phyloP scores from a whole-genome alignment of 2,797 vertebrate genomes.

The Tinamus major region DNA sequence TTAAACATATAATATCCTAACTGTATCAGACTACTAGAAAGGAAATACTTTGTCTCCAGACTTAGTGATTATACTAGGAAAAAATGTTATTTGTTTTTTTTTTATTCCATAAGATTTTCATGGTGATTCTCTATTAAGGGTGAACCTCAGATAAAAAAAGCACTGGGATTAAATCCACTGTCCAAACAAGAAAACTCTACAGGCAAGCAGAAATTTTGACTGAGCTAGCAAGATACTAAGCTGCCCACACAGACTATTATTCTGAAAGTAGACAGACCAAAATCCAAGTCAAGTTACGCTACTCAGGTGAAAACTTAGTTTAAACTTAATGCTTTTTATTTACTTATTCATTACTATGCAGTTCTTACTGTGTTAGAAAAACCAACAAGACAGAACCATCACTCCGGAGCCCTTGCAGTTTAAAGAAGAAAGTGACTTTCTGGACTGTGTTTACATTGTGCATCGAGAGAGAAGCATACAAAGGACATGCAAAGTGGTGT shows the following conservation, averaged over 20 bases:
- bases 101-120: not conserved
- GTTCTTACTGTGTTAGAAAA: not conserved
- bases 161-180: not conserved
- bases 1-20: not conserved
- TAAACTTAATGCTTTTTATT: not conserved
- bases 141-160: not conserved
- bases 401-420: not conserved
- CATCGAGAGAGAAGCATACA: not conserved
- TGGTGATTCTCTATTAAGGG: not conserved
- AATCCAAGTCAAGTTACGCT: not conserved
- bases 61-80: not conserved
- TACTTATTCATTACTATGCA: not conserved
- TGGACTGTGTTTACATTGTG: not conserved
- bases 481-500: accelerated
- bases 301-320: not conserved
- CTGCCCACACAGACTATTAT: not conserved
- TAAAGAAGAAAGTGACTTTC: not conserved
- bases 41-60: not conserved
- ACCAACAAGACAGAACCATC: not conserved
- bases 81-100: not conserved
- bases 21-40: not conserved
- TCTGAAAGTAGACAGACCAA: not conserved
- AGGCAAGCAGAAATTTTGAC: not conserved
- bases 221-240: not conserved
- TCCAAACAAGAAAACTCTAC: not conserved